Conservation (phyloP, 2,113 vertebrate species). For the Nothoprocta pentlandii region DNA sequence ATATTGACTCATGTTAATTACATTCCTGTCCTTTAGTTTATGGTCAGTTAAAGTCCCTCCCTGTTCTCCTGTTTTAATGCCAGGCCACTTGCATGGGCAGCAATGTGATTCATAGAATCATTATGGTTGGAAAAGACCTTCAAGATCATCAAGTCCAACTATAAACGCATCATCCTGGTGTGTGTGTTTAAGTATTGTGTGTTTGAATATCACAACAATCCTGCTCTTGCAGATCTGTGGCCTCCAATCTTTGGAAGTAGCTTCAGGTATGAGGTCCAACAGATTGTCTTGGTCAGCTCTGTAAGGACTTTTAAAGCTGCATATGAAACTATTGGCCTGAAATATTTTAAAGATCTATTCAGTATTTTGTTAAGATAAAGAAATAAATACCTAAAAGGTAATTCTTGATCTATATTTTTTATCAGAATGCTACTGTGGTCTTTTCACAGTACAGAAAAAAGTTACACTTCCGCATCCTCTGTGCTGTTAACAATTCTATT, state of each 20-base stretch:
- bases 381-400: neutral
- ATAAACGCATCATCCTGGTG: neutral
- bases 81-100: neutral
- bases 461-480: neutral
- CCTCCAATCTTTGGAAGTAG: neutral
- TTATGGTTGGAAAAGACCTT: no score
- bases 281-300: neutral
- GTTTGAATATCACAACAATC: neutral
- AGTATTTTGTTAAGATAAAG: neutral
- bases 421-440: neutral
- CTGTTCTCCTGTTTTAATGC: neutral
- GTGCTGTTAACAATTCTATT: neutral
- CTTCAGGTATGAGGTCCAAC: neutral
- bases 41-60: neutral
- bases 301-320: neutral
- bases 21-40: neutral
- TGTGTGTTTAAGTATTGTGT: neutral
- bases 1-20: neutral
- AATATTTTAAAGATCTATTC: neutral
- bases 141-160: no score
- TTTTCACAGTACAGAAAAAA: neutral
- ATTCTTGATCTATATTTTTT: neutral
- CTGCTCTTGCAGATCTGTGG: neutral
- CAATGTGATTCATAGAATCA: neutral
- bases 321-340: neutral